phyloP scores from a whole-genome alignment of 23 tunicate genomes.

The Aplidium turbinatum region DNA sequence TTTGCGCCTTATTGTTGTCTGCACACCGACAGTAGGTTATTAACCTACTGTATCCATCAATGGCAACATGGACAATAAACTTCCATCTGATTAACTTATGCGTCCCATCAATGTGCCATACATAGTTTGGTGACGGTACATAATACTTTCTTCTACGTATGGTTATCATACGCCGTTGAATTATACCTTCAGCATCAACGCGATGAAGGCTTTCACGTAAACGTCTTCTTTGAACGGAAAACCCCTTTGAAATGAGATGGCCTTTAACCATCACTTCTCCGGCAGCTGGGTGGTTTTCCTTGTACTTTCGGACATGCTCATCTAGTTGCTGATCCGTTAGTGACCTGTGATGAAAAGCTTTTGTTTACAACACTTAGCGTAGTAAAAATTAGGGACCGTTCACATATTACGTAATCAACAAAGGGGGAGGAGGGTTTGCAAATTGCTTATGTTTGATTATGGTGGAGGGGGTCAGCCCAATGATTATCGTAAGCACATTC shows the following conservation, averaged over 20 bases:
- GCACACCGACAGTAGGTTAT: slow-evolving; percentile 4
- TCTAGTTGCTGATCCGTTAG: slow-evolving; percentile 9
- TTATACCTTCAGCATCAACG: not conserved
- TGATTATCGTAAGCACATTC: no score
- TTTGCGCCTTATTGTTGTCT: not conserved
- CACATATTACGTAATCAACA: no score
- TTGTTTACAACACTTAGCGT: no score
- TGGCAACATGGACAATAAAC: slow-evolving; percentile 9
- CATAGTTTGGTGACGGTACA: slow-evolving; percentile 4
- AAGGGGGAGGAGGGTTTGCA: no score
- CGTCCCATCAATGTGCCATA: slow-evolving; percentile 24
- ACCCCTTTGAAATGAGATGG: not conserved
- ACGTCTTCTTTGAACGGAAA: not conserved
- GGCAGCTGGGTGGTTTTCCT: not conserved
- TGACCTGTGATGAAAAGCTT: no score
- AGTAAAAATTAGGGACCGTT: no score
- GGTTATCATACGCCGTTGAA: not conserved
- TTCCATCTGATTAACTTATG: slow-evolving; percentile 29
- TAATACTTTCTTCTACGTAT: not conserved
- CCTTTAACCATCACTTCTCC: slow-evolving; percentile 12
- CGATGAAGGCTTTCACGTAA: slow-evolving; percentile 13
- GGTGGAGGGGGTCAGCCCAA: no score
- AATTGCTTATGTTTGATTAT: no score
- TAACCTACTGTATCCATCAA: slow-evolving; percentile 9
- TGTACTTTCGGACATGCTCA: not conserved